phyloP scores from a whole-genome alignment of 1,140 invertebrate species.

The Drosophila saltans region DNA sequence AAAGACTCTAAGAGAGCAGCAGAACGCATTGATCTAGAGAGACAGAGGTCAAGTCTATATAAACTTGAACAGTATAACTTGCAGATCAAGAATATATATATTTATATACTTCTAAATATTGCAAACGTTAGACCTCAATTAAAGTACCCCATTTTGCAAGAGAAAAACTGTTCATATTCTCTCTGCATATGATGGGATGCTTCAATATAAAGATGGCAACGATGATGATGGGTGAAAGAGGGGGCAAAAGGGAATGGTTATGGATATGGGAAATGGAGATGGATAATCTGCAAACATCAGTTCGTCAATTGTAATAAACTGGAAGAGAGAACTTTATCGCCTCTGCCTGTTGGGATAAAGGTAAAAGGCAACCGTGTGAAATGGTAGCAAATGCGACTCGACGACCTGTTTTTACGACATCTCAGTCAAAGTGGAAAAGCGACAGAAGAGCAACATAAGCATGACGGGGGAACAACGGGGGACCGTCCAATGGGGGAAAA shows the following conservation, averaged over 20 bases:
- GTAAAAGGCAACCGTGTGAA: conserved; percentile 14
- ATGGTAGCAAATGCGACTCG: conserved; percentile 13
- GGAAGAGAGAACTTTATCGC: conserved; percentile 13
- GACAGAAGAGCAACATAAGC: not conserved
- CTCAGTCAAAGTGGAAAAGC: conserved; percentile 1
- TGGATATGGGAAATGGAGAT: conserved; percentile 12
- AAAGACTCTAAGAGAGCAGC: too few species aligned
- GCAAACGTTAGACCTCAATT: too few species aligned
- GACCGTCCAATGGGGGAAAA: not conserved
- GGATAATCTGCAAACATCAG: conserved; percentile 20
- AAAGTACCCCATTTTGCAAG: too few species aligned
- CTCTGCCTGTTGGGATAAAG: conserved; percentile 1
- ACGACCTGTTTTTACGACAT: conserved; percentile 13
- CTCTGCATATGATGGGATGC: not conserved
- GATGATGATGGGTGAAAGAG: not conserved
- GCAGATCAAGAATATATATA: too few species aligned
- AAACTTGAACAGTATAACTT: too few species aligned
- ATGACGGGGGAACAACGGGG: not conserved
- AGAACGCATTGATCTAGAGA: too few species aligned
- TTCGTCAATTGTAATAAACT: conserved; percentile 18
- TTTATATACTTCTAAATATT: too few species aligned
- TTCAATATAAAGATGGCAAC: not conserved
- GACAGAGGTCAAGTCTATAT: too few species aligned
- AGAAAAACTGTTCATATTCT: not conserved
- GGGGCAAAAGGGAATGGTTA: not conserved